Conservation (phyloP, 2,113 vertebrate genomes). For the Salminus brasiliensis region DNA sequence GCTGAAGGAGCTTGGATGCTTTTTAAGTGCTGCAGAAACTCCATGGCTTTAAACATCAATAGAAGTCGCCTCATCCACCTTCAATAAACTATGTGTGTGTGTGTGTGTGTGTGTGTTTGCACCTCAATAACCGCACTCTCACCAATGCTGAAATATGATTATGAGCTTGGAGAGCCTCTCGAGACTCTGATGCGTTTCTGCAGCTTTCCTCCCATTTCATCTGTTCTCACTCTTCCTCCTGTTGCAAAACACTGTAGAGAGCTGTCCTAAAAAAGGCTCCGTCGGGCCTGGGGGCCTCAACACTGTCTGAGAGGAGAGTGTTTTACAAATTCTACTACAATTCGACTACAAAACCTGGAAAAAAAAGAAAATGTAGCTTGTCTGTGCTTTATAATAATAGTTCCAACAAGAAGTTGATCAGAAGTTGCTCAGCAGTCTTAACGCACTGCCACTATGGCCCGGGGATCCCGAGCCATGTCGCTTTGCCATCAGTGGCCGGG, state of each 20-base stretch:
- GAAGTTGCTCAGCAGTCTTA: too few species aligned
- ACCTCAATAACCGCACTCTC: conserved; percentile 10
- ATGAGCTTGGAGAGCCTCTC: conserved; percentile 20
- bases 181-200: conserved; percentile 21
- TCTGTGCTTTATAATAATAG: not conserved
- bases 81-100: conserved; percentile 15
- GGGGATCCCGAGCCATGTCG: too few species aligned
- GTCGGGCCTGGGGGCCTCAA: not conserved
- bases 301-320: not conserved
- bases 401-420: too few species aligned
- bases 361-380: not conserved
- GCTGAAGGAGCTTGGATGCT: not conserved
- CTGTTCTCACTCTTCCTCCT: conserved; percentile 16
- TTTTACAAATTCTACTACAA: too few species aligned
- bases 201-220: conserved; percentile 23
- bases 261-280: conserved; percentile 3
- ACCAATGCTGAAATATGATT: conserved; percentile 36
- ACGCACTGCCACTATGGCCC: too few species aligned
- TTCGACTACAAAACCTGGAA: too few species aligned
- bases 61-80: conserved; percentile 1
- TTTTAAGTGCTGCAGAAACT: conserved; percentile 1
- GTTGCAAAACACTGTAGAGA: not conserved
- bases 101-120: conserved; percentile 23
- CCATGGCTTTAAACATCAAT: not conserved
- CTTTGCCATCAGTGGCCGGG: too few species aligned